These are phyloP conservation scores for Lasiommata megera DNA, from an alignment of 2,888 invertebrate genomes.

Conservation along the genomic window DNA sequence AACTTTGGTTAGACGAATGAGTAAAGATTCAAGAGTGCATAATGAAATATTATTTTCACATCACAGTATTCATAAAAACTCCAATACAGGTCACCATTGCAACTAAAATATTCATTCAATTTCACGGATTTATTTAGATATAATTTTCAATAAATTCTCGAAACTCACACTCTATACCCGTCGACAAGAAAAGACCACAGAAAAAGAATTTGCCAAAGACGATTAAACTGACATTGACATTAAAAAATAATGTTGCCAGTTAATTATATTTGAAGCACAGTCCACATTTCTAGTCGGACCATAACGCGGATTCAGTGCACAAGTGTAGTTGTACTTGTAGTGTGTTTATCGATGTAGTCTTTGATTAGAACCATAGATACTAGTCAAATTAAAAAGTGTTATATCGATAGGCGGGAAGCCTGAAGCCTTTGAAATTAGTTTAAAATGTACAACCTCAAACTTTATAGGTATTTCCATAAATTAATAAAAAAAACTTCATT, in stretches of 20 bases:
- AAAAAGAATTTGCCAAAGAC: slow-evolving; percentile 27
- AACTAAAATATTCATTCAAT: slow-evolving; percentile 40
- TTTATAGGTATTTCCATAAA: no score
- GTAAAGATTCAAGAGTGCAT: neutral
- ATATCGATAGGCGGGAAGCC: neutral
- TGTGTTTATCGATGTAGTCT: no score
- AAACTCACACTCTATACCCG: slow-evolving; percentile 76
- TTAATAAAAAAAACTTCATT: no score
- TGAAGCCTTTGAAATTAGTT: no score
- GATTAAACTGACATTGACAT: slow-evolving; percentile 24
- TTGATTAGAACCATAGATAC: neutral
- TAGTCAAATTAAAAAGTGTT: neutral
- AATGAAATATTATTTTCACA: slow-evolving; percentile 21
- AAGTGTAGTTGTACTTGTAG: no score
- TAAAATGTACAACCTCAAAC: no score
- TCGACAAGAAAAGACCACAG: slow-evolving; percentile 72
- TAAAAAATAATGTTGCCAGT: slow-evolving; percentile 4
- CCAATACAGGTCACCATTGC: slow-evolving; percentile 8
- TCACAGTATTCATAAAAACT: slow-evolving; percentile 26
- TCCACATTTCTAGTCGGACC: neutral
- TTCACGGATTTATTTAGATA: slow-evolving; percentile 66
- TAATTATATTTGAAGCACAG: neutral
- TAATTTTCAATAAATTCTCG: slow-evolving; percentile 52
- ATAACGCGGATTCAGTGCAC: neutral
- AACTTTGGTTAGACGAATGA: slow-evolving; percentile 4